Percentiles rank a stretch among this genome's conserved stretches.
Conservation (phyloP, 1,140 invertebrate species). For the Hermatobates lingyangjiaoensis region DNA sequence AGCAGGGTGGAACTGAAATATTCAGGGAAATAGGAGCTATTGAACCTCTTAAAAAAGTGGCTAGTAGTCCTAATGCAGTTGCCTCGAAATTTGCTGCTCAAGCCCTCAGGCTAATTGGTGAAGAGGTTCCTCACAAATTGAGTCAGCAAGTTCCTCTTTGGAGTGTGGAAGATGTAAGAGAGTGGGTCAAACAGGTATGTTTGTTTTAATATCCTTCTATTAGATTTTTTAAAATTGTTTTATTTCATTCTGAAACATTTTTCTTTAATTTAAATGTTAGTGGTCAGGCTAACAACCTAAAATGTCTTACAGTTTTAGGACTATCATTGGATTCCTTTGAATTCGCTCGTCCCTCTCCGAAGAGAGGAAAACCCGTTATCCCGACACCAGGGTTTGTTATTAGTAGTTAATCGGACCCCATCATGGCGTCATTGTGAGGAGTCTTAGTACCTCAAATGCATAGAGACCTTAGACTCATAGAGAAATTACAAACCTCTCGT, state of each 20-base stretch:
- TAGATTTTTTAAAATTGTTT: neutral
- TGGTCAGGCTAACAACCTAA: neutral
- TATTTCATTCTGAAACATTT: too few relatives aligned
- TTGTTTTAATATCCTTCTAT: constrained; percentile 4
- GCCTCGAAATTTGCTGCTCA: constrained; percentile 94
- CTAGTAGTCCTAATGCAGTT: constrained; percentile 92
- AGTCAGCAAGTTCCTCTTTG: constrained; percentile 96
- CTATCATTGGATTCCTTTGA: too few relatives aligned
- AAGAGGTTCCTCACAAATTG: constrained; percentile 90
- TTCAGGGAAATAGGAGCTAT: constrained; percentile 90
- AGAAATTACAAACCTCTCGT: too few relatives aligned
- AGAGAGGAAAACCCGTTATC: too few relatives aligned
- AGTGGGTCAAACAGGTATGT: constrained; percentile 83
- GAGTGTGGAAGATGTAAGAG: constrained; percentile 87
- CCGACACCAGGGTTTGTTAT: too few relatives aligned
- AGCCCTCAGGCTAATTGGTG: constrained; percentile 84
- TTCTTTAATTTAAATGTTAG: neutral
- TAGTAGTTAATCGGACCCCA: too few relatives aligned
- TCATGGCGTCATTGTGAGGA: too few relatives aligned
- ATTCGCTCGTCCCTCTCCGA: too few relatives aligned
- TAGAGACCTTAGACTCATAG: too few relatives aligned
- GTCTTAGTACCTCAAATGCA: too few relatives aligned
- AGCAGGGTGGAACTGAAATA: constrained; percentile 84
- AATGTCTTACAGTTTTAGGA: too few relatives aligned
- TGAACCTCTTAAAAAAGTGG: constrained; percentile 86